Base-by-base conservation (phyloP, 2,113 vertebrate species). In the Anoura caudifer region DNA sequence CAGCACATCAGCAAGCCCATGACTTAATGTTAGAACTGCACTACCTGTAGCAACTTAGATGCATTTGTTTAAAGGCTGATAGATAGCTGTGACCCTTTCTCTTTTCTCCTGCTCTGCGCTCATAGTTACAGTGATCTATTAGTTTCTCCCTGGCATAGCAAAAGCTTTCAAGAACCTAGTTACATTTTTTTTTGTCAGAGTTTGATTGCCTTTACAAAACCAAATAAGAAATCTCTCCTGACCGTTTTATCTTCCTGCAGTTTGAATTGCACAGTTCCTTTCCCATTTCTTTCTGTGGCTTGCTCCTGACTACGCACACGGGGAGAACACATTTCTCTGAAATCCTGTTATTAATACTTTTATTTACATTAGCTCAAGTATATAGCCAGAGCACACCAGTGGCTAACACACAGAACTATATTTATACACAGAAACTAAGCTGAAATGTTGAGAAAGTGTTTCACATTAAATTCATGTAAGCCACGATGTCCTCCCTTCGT, bases 191-290 rank as follows among this genome's bases (percentile, higher is more conserved):
- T 69, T 90, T 52, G 1, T 87, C 36, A 87, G 36, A 14, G 1
- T 36, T 81, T 81, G 80, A 91, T 91, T 85, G 22, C 36, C 9
- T 96, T 75, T 96, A 59, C 56, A 96, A 96, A 87, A 63, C 52
- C 94, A 96, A 95, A 19, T 63, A 87, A 96, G 81, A 76, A 86
- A 36, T 52, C 4, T 65, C 17, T 70, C 36, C 26, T 85, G 67
- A 47, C 41, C 10, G 38, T 54, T n/a, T n/a, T 83, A 26, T 92
- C 28, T 96, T 63, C 38, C 50, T 14, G 36, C 33, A 11, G 16
- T 87, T 76, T 84, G 54, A 80, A 90, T n/a, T 84, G 73, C 17
- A 72, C 9, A 31, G 16, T 88, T 79, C 24, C 36, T 38, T 90
- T 85, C 14, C 90, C 59, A 2, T 90, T 92, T 87, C n/a, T 95